Conservation (phyloP, 1,140 invertebrate species). For the Drosophila sucinea region DNA sequence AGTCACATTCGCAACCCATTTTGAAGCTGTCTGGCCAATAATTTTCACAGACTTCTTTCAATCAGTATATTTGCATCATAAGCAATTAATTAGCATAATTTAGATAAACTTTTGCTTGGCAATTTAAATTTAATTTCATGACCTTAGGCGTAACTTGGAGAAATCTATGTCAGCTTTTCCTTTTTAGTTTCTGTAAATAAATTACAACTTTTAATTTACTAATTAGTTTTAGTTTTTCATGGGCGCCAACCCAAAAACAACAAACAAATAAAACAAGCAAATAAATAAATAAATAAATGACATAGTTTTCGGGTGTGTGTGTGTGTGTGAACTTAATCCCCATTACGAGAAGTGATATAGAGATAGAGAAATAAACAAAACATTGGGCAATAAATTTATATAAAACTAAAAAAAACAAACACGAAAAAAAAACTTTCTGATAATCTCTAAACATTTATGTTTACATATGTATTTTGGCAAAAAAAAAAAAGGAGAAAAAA, state of each 20-base stretch:
- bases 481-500: slow-evolving; percentile 2
- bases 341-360: neutral
- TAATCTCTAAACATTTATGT: slow-evolving; percentile 18
- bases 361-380: slow-evolving; percentile 16
- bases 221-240: slow-evolving; percentile 22
- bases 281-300: slow-evolving; percentile 26
- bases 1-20: no score
- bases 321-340: slow-evolving; percentile 5
- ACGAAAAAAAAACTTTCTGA: slow-evolving; percentile 4
- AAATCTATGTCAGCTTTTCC: slow-evolving; percentile 10
- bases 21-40: no score
- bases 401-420: slow-evolving; percentile 8
- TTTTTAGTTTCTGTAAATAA: slow-evolving; percentile 17
- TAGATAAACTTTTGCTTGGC: neutral
- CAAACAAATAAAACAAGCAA: slow-evolving; percentile 23
- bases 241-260: slow-evolving; percentile 4
- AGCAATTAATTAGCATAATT: slow-evolving; percentile 9
- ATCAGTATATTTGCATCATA: neutral
- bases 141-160: neutral
- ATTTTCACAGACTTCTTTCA: neutral
- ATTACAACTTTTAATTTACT: slow-evolving; percentile 25
- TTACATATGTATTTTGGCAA: slow-evolving; percentile 14
- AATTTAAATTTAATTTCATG: slow-evolving; percentile 4
- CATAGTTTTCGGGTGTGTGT: slow-evolving; percentile 6
- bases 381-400: slow-evolving; percentile 16